Evolutionary conservation across 2,113 vertebrate species (phyloP).

Genomic region (Dascyllus trimaculatus): DNA sequence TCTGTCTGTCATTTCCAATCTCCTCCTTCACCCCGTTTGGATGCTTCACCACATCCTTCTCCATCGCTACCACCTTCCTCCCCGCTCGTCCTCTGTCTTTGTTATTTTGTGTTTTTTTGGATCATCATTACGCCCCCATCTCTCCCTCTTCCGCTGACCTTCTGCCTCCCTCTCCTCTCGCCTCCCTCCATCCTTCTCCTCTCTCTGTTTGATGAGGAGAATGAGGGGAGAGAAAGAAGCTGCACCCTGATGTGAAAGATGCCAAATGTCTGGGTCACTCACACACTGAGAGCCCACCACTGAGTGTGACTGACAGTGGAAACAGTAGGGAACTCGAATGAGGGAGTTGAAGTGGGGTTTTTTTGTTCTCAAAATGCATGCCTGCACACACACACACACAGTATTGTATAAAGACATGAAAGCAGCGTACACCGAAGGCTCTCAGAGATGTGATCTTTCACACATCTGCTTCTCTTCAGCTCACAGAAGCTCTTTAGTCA

Average conservation of each 20-base stretch:
- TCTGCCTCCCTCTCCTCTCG: slow-evolving; percentile 43
- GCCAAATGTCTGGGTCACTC: slow-evolving; percentile 78
- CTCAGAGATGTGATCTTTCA: slow-evolving; percentile 36
- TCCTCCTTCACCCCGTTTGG: background rate
- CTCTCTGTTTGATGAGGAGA: slow-evolving; percentile 74
- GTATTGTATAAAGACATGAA: slow-evolving; percentile 12
- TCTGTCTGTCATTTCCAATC: slow-evolving; percentile 26
- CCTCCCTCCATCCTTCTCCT: slow-evolving; percentile 23
- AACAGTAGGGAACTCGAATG: slow-evolving; percentile 52
- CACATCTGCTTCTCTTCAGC: slow-evolving; percentile 10
- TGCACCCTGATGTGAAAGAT: slow-evolving; percentile 73
- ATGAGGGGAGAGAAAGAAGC: slow-evolving; percentile 76
- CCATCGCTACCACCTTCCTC: slow-evolving; percentile 22
- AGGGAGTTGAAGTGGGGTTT: slow-evolving; percentile 39
- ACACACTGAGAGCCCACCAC: slow-evolving; percentile 54
- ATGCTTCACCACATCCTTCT: slow-evolving; percentile 10
- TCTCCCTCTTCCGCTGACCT: slow-evolving; percentile 55
- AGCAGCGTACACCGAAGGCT: slow-evolving; percentile 42
- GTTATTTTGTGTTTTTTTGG: slow-evolving; percentile 47
- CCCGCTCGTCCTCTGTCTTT: slow-evolving; percentile 41
- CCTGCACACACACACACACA: slow-evolving; percentile 19
- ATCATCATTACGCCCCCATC: slow-evolving; percentile 61
- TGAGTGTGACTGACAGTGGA: slow-evolving; percentile 54
- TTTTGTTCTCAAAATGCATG: slow-evolving; percentile 42
- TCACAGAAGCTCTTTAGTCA: slow-evolving; percentile 16